A percentile compares a stretch with the other conserved stretches of the same genome.
Conservation (phyloP, 2,113 vertebrate genomes). For the Pluvianellus socialis region DNA sequence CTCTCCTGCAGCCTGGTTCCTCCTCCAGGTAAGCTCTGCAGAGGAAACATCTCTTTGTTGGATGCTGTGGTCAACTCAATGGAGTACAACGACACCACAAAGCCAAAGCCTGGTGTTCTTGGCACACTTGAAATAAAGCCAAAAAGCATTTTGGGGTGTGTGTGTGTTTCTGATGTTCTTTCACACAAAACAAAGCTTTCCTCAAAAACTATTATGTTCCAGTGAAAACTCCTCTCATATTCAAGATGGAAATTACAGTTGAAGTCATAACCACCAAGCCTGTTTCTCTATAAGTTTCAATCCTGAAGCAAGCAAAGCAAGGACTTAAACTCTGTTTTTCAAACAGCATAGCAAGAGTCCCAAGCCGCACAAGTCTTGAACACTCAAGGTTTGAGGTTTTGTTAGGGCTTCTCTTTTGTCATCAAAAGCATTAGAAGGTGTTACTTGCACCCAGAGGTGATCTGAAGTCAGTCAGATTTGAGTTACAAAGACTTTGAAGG, state of each 20-base stretch:
- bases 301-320: background rate
- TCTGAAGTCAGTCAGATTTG: background rate
- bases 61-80: background rate
- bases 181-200: background rate
- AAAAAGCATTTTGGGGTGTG: background rate
- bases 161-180: background rate
- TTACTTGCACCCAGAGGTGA: background rate
- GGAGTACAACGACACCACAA: background rate
- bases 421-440: background rate
- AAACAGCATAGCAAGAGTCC: background rate
- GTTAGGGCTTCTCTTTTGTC: too few species aligned
- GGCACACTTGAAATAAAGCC: background rate
- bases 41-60: rapidly evolving
- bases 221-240: background rate
- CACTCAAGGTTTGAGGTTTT: rapidly evolving
- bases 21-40: background rate
- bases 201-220: background rate
- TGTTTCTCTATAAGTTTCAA: background rate
- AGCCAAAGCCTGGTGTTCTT: background rate
- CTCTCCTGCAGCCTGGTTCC: background rate
- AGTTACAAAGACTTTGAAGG: background rate
- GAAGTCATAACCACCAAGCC: background rate
- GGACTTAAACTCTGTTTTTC: background rate
- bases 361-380: background rate
- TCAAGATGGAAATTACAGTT: background rate